These are phyloP conservation scores for Eilema depressum DNA, from an alignment of 2,888 invertebrate genomes.

Conservation along the genomic window DNA sequence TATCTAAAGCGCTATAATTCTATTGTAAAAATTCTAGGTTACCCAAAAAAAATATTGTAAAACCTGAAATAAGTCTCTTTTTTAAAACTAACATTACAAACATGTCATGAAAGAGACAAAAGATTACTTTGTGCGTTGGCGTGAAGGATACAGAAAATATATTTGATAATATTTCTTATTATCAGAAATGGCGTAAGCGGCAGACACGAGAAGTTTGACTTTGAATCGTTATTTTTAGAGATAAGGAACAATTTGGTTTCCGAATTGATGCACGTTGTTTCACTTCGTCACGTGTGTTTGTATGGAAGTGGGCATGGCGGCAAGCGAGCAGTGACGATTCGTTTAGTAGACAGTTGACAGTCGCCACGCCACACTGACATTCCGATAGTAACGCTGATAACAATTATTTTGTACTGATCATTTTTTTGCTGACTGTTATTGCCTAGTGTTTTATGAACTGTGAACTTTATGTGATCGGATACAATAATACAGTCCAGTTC, in stretches of 20 bases:
- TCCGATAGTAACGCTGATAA: slow-evolving; percentile 85
- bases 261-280: slow-evolving; percentile 42
- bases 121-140: slow-evolving; percentile 53
- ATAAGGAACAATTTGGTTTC: slow-evolving; percentile 48
- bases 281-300: slow-evolving; percentile 45
- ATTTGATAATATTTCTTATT: slow-evolving; percentile 60
- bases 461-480: slow-evolving; percentile 45
- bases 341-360: slow-evolving; percentile 87
- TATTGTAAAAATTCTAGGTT: slow-evolving; percentile 10
- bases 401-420: slow-evolving; percentile 78
- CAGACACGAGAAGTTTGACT: slow-evolving; percentile 27
- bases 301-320: slow-evolving; percentile 85
- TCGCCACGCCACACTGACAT: slow-evolving; percentile 87
- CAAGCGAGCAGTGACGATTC: slow-evolving; percentile 83
- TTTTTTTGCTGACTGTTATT: slow-evolving; percentile 76
- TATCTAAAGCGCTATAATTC: neutral
- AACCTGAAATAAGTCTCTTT: slow-evolving; percentile 46
- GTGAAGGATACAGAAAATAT: slow-evolving; percentile 69
- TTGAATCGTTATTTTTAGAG: slow-evolving; percentile 31
- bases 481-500: slow-evolving; percentile 47
- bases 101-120: slow-evolving; percentile 64
- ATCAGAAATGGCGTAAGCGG: slow-evolving; percentile 49
- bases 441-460: slow-evolving; percentile 61
- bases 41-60: slow-evolving; percentile 29
- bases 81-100: slow-evolving; percentile 57